Conservation (phyloP, 1,140 invertebrate genomes). For the Aricia agestis region DNA sequence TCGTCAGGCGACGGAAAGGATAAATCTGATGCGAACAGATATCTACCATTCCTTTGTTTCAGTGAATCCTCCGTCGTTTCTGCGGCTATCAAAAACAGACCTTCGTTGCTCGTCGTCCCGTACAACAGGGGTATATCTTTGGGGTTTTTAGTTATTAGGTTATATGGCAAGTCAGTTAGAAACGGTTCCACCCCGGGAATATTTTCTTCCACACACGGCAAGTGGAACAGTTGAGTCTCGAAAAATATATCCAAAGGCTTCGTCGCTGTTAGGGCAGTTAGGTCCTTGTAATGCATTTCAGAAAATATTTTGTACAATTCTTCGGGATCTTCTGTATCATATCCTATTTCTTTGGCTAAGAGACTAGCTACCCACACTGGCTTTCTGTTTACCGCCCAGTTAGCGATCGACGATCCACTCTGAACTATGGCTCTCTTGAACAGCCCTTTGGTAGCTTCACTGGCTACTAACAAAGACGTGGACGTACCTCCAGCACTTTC, state of each 20-base stretch:
- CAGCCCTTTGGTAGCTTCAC: conserved; percentile 51
- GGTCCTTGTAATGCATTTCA: conserved; percentile 17
- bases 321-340: conserved; percentile 13
- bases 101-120: conserved; percentile 57
- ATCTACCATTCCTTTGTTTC: conserved; percentile 43
- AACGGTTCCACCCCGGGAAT: conserved; percentile 20
- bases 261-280: conserved; percentile 5
- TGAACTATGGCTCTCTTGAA: conserved; percentile 75
- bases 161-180: conserved; percentile 31
- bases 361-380: conserved; percentile 15
- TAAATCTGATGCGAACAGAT: conserved; percentile 61
- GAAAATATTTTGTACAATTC: conserved; percentile 25
- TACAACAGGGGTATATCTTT: conserved; percentile 54
- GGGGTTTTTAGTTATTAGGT: conserved; percentile 42
- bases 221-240: conserved; percentile 18
- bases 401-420: conserved; percentile 80
- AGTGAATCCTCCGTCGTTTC: conserved; percentile 43
- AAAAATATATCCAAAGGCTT: conserved; percentile 20
- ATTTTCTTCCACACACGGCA: conserved; percentile 23
- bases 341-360: conserved; percentile 22
- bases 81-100: conserved; percentile 47
- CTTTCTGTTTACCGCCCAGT: conserved; percentile 21
- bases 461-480: conserved; percentile 52
- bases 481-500: conserved; percentile 66
- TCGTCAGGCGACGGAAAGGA: conserved; percentile 43